These are phyloP conservation scores for Pangasius djambal DNA, from an alignment of 2,797 vertebrate genomes.

Conservation along the genomic window DNA sequence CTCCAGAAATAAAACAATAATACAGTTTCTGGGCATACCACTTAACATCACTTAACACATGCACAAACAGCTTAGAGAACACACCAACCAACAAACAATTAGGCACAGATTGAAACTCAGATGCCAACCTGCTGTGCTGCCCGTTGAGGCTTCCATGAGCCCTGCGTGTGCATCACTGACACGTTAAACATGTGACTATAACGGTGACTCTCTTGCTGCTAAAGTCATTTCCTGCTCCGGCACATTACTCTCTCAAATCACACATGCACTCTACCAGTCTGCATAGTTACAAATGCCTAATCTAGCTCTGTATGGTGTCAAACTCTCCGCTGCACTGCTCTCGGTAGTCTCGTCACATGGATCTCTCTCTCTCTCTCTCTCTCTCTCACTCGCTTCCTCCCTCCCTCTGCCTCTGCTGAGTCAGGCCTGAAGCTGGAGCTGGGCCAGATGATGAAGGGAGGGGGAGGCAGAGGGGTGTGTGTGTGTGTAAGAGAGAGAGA, in stretches of 20 bases:
- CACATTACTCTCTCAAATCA: conserved; percentile 46
- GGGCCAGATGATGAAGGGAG: conserved; percentile 32
- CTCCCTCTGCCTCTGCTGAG: conserved; percentile 69
- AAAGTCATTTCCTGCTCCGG: conserved; percentile 57
- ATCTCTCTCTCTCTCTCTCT: conserved; percentile 24
- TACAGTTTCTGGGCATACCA: conserved; percentile 34
- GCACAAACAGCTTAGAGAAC: background rate
- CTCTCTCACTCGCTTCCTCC: conserved; percentile 51
- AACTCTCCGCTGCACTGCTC: conserved; percentile 34
- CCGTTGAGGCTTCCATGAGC: conserved; percentile 84
- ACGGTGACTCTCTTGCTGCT: conserved; percentile 94
- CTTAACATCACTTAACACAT: conserved; percentile 21
- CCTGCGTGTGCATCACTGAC: conserved; percentile 92
- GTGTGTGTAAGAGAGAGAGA: background rate
- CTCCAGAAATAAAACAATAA: conserved; percentile 62
- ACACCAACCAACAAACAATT: conserved; percentile 20
- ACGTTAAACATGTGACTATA: conserved; percentile 95
- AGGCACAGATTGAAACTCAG: conserved; percentile 71
- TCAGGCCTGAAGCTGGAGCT: conserved; percentile 53
- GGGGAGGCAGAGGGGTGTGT: conserved; percentile 2
- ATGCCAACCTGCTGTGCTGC: conserved; percentile 52
- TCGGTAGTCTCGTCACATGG: conserved; percentile 21
- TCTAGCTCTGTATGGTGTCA: conserved; percentile 54
- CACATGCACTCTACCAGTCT: conserved; percentile 66
- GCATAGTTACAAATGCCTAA: conserved; percentile 73